Percentiles rank a stretch among this genome's conserved stretches.
Evolutionary conservation across 2,888 invertebrate species (phyloP).

Genomic region (Nymphalis polychloros): DNA sequence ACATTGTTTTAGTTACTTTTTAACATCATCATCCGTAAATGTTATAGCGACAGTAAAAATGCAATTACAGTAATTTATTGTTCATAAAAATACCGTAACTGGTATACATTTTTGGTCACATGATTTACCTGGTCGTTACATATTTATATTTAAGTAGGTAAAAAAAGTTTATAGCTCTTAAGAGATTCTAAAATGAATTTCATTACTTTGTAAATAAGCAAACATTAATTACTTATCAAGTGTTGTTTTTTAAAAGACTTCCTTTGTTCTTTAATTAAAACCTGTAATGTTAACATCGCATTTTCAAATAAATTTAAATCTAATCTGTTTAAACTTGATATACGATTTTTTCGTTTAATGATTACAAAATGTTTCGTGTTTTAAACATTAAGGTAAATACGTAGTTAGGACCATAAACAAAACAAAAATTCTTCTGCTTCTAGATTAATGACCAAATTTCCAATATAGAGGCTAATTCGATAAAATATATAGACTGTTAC

Average conservation of each 20-base stretch:
- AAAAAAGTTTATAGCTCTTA: slow-evolving; percentile 23
- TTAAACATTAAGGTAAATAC: background rate
- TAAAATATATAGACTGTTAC: no score
- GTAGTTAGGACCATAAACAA: no score
- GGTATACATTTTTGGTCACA: slow-evolving; percentile 31
- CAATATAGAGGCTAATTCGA: no score
- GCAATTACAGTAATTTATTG: slow-evolving; percentile 76
- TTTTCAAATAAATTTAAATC: slow-evolving; percentile 21
- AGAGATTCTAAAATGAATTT: slow-evolving; percentile 30
- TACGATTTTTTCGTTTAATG: slow-evolving; percentile 3
- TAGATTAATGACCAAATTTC: no score
- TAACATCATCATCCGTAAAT: slow-evolving; percentile 74
- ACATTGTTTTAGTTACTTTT: slow-evolving; percentile 74
- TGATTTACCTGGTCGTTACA: slow-evolving; percentile 33
- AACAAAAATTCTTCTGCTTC: no score
- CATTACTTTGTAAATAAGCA: slow-evolving; percentile 36
- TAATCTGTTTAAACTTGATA: slow-evolving; percentile 11
- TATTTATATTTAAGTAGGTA: slow-evolving; percentile 21
- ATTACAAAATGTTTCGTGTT: background rate
- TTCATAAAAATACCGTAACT: slow-evolving; percentile 66
- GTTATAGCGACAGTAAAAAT: slow-evolving; percentile 75
- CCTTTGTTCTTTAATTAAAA: slow-evolving; percentile 38
- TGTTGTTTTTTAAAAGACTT: slow-evolving; percentile 29
- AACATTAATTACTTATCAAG: slow-evolving; percentile 30
- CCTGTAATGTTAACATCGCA: slow-evolving; percentile 45